Conservation (phyloP, 2,113 vertebrate species). For the Burhinus bistriatus region DNA sequence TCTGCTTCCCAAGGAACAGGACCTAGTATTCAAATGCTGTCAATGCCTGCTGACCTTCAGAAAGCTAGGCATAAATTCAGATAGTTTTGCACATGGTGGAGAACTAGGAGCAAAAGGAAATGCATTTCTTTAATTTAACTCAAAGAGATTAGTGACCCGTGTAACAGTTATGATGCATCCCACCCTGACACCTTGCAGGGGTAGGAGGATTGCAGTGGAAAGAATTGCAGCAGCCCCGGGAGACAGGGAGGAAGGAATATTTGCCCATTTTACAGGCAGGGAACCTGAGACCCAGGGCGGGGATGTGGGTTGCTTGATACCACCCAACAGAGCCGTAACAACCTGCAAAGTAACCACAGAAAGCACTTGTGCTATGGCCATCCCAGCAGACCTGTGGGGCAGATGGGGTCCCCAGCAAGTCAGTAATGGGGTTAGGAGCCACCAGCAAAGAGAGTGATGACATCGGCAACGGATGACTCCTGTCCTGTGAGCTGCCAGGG, state of each 20-base stretch:
- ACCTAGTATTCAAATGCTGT: neutral
- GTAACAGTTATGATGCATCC: neutral
- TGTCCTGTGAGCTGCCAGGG: neutral
- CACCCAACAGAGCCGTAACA: neutral
- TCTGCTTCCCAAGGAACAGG: neutral
- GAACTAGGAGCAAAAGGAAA: neutral
- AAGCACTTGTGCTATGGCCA: neutral
- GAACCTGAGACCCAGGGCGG: rapidly evolving
- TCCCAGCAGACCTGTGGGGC: neutral
- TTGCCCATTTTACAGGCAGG: neutral
- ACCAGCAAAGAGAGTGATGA: neutral
- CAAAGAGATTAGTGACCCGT: neutral
- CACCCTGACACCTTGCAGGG: neutral
- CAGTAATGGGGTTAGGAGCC: neutral
- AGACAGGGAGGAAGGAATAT: neutral
- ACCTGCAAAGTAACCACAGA: neutral
- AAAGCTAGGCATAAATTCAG: neutral
- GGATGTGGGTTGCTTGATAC: neutral
- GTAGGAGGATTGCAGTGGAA: neutral
- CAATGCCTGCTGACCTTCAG: neutral
- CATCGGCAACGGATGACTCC: neutral
- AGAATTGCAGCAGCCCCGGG: neutral
- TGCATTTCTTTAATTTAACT: neutral
- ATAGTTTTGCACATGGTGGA: neutral
- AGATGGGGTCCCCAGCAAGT: neutral